Conservation (phyloP, 2,888 invertebrate species). For the Dyspetes luteomarginatus region DNA sequence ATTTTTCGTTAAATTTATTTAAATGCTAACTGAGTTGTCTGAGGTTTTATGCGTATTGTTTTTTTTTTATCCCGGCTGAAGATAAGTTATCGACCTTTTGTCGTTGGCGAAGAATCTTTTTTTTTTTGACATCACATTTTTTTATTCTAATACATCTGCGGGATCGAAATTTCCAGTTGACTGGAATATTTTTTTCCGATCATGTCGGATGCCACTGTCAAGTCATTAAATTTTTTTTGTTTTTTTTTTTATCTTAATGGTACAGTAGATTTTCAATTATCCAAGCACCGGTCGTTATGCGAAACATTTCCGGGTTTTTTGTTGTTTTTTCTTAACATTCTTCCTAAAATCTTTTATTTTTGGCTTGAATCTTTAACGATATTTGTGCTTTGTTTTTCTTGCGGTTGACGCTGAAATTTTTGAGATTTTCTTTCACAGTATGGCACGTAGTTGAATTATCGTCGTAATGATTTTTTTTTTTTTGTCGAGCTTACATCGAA, state of each 20-base stretch:
- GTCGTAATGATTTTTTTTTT: background rate
- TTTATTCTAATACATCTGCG: background rate
- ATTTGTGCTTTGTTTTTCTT: constrained; percentile 35
- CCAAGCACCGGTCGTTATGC: constrained; percentile 7
- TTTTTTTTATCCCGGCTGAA: background rate
- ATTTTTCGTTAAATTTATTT: constrained; percentile 6
- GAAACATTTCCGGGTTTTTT: background rate
- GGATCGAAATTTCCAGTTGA: background rate
- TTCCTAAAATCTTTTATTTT: background rate
- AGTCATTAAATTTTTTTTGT: constrained; percentile 13
- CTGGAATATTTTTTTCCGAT: background rate
- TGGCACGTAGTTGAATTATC: constrained; percentile 4
- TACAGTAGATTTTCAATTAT: constrained; percentile 53
- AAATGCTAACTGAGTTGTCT: constrained; percentile 23
- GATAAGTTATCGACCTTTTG: background rate
- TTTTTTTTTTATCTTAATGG: constrained; percentile 27
- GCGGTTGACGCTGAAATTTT: constrained; percentile 31
- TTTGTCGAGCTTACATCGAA: background rate
- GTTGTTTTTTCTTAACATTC: background rate
- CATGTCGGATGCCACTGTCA: background rate
- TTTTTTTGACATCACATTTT: constrained; percentile 13
- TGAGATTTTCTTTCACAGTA: background rate
- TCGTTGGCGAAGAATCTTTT: background rate
- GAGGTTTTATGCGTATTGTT: constrained; percentile 16
- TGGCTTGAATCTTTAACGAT: constrained; percentile 25